A percentile compares a stretch with the other conserved stretches of the same genome.
phyloP scores from a whole-genome alignment of 2,888 invertebrate genomes.

The Xanthia icteritia region DNA sequence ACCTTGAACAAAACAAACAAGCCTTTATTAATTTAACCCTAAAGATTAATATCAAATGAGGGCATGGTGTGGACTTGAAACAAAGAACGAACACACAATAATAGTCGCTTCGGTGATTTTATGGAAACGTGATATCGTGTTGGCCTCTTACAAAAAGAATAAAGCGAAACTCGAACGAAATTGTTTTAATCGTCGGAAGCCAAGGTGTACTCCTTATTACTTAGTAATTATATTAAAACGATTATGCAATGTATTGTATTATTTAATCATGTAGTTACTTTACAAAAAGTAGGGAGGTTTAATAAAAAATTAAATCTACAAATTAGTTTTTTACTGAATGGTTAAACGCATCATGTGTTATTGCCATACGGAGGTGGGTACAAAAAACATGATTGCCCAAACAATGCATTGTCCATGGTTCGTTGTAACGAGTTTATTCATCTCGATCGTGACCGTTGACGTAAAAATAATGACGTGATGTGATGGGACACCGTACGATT shows the following conservation, averaged over 20 bases:
- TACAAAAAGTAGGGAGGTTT: conserved; percentile 9
- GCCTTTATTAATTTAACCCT: conserved; percentile 53
- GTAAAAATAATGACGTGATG: conserved; percentile 83
- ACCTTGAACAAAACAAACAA: conserved; percentile 46
- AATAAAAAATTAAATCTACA: conserved; percentile 48
- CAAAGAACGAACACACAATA: conserved; percentile 80
- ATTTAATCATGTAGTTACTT: conserved; percentile 10
- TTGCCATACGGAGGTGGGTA: conserved; percentile 37
- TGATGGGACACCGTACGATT: conserved; percentile 89
- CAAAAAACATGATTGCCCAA: conserved; percentile 60
- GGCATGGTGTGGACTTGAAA: conserved; percentile 71
- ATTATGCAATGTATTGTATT: conserved; percentile 52
- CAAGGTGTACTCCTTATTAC: conserved; percentile 78
- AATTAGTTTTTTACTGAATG: conserved; percentile 50
- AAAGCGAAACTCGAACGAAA: conserved; percentile 87
- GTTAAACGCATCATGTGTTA: conserved; percentile 53
- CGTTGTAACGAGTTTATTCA: conserved; percentile 66
- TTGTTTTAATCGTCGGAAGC: conserved; percentile 89
- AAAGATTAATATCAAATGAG: conserved; percentile 65
- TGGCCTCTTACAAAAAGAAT: conserved; percentile 89
- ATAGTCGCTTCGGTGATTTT: conserved; percentile 90
- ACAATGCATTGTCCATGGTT: conserved; percentile 64
- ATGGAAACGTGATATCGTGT: conserved; percentile 89
- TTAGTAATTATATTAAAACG: conserved; percentile 73
- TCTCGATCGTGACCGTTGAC: conserved; percentile 73